Percentiles rank a stretch among this genome's conserved stretches.
Conservation (phyloP, 2,113 vertebrate genomes). For the Pygoscelis antarcticus region DNA sequence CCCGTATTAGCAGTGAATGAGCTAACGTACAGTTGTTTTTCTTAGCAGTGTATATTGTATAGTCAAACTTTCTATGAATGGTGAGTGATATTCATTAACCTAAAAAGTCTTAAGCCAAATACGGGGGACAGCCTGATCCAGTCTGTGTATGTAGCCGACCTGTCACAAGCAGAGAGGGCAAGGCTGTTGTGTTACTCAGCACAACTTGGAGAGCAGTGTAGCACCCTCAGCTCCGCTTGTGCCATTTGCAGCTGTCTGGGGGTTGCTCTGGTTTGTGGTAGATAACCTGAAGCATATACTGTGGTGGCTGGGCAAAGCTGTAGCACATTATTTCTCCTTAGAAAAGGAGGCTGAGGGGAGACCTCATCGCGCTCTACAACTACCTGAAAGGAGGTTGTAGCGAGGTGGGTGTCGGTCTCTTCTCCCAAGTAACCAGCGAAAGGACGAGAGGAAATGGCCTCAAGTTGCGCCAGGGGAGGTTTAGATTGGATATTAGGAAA, state of each 20-base stretch:
- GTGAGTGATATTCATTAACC: neutral
- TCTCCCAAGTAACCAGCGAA: too few relatives aligned
- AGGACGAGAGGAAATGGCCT: too few relatives aligned
- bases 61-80: neutral
- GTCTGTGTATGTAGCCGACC: fast-evolving
- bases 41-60: neutral
- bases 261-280: neutral
- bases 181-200: neutral
- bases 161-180: neutral
- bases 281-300: fast-evolving
- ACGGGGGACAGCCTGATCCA: neutral
- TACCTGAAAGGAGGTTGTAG: too few relatives aligned
- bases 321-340: too few relatives aligned
- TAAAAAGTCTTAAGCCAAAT: neutral
- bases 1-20: neutral
- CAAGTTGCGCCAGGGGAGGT: too few relatives aligned
- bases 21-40: neutral
- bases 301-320: neutral
- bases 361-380: too few relatives aligned
- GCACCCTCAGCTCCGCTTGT: neutral
- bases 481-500: too few relatives aligned
- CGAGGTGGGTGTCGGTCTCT: too few relatives aligned
- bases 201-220: neutral
- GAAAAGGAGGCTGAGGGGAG: too few relatives aligned
- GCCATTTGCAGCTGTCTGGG: neutral